Percentiles rank a stretch among this genome's conserved stretches.
Evolutionary conservation across 2,797 vertebrate species (phyloP).

Genomic region (Centroberyx gerrardi): DNA sequence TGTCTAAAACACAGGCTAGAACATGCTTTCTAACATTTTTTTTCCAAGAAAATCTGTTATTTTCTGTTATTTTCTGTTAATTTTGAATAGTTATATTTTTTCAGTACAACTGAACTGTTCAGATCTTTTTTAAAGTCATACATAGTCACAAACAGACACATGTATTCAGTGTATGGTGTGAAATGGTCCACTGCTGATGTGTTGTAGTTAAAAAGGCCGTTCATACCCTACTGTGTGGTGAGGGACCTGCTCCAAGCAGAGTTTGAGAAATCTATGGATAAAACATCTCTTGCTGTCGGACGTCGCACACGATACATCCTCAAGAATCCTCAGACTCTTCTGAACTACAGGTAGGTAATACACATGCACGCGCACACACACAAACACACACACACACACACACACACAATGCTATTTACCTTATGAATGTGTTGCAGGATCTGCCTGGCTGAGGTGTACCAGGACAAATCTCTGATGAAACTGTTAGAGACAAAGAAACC

Average conservation of each 20-base stretch:
- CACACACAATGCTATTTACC: neutral
- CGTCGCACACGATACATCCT: constrained; percentile 94
- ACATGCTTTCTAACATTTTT: too few species aligned
- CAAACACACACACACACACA: constrained; percentile 3
- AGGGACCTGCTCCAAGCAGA: constrained; percentile 93
- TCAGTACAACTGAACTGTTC: too few species aligned
- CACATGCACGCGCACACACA: neutral
- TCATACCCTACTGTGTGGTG: constrained; percentile 93
- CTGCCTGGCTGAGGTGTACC: constrained; percentile 95
- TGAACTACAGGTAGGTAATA: constrained; percentile 91
- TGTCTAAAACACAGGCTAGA: neutral
- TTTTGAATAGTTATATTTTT: too few species aligned
- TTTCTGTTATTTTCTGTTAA: too few species aligned
- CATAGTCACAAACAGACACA: neutral
- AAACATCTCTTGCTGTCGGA: constrained; percentile 93
- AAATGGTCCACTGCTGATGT: neutral
- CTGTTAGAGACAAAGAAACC: constrained; percentile 88
- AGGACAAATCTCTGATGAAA: constrained; percentile 90
- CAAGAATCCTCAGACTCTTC: constrained; percentile 93
- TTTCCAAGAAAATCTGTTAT: too few species aligned
- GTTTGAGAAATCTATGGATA: constrained; percentile 93
- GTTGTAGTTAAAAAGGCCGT: constrained; percentile 90
- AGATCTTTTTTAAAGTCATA: neutral
- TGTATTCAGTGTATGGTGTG: neutral
- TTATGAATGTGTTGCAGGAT: constrained; percentile 82